Evolutionary conservation across 1,140 invertebrate genomes (phyloP).

Genomic region (Lordiphosa mommai): DNA sequence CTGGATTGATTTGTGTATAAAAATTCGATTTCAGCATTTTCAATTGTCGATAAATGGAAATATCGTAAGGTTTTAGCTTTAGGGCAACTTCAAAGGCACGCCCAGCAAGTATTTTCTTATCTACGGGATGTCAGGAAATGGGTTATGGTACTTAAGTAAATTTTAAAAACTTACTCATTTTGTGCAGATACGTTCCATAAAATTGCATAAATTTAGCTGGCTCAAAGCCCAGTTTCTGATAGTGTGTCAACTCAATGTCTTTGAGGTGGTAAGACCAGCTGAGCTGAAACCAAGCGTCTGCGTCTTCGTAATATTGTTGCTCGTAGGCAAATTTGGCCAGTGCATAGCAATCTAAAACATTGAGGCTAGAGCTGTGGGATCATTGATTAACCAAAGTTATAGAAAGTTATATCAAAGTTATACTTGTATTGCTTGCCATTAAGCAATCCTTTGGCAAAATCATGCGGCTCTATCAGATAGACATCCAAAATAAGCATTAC

Average conservation of each 20-base stretch:
- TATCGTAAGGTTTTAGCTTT: not conserved
- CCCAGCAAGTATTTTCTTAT: not conserved
- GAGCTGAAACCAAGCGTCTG: not conserved
- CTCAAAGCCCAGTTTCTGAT: not conserved
- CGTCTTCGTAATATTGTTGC: not conserved
- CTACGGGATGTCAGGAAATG: not conserved
- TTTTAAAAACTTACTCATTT: not conserved
- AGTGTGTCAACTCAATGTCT: not conserved
- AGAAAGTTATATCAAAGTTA: not conserved
- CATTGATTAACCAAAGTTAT: not conserved
- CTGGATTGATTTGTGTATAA: not conserved
- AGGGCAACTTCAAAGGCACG: not conserved
- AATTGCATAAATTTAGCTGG: not conserved
- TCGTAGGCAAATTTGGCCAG: slow-evolving; percentile 1
- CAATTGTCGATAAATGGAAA: not conserved
- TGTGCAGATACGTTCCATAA: not conserved
- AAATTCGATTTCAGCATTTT: not conserved
- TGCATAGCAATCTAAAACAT: not conserved
- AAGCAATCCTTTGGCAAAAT: slow-evolving; percentile 5
- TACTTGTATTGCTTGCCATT: slow-evolving; percentile 13
- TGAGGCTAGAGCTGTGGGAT: not conserved
- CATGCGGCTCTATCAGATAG: not conserved
- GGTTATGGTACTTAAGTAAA: not conserved
- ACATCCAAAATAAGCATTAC: slow-evolving; percentile 3
- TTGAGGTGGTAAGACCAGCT: not conserved